Base-by-base conservation (phyloP, 2,797 vertebrate genomes). In the Chromis chromis region DNA sequence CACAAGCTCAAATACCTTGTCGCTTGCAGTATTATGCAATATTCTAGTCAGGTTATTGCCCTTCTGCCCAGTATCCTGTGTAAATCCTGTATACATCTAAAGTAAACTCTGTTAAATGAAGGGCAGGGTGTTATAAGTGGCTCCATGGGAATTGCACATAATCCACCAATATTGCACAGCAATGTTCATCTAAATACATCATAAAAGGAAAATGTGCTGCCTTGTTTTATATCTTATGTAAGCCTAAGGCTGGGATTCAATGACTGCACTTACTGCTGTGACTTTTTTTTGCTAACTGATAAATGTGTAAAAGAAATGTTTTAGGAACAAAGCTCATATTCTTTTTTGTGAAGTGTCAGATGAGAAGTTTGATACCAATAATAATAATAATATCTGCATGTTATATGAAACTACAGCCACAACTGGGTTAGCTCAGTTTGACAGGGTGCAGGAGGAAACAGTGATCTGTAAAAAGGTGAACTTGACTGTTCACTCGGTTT, bases 101-200 rank as follows among this genome's bases (percentile, higher is more conserved):
- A 75, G 39, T 61, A 77, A 85, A 76, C 57, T 57, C 64, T 40
- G 63, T 60, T 70, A 55, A 66, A 76, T 60, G 27, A 85, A 73
- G 50, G 21, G 13, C 33, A 31, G 24, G 8, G 52, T 71, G 40
- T 53, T 70, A 31, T 27, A 31, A 54, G 13, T 4, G 31, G 61
- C n/a, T 54, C 39, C 11, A n/a, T 22, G 33, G 9, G 50, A 44
- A 63, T 36, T 72, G 24, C 44, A 49, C 31, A 21, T 55, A 48
- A 66, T 73, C 49, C 61, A 55, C 21, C 22, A 65, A 66, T 76
- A 70, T 74, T 78, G 53, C 36, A 52, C 21, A 1, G 4, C n/a
- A 75, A 52, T 46, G 55, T 67, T 59, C 2, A 80, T 72, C 17
- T 46, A 48, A 65, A 54, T 57, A 53, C 4, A 39, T 67, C 39